These are phyloP conservation scores for Trididemnum clinides DNA, from an alignment of 23 tunicate species.

Conservation along the genomic window DNA sequence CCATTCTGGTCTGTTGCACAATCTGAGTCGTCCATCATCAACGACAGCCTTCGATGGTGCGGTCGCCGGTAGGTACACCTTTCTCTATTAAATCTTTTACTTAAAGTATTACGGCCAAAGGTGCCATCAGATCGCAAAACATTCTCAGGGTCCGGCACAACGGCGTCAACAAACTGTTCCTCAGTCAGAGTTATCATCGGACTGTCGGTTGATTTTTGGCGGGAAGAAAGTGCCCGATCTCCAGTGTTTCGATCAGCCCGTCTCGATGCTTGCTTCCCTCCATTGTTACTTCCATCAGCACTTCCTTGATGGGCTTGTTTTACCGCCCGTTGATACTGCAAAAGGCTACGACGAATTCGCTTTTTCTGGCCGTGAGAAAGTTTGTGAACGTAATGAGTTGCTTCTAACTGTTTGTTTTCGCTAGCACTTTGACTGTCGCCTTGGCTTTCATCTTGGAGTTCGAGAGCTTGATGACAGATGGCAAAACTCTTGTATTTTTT, in stretches of 20 bases:
- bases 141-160: conserved; percentile 79
- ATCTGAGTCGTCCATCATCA: conserved; percentile 55
- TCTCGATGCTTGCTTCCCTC: neutral
- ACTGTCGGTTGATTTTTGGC: conserved; percentile 32
- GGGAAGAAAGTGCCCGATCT: conserved; percentile 24
- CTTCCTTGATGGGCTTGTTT: conserved; percentile 50
- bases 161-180: conserved; percentile 91
- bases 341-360: conserved; percentile 71
- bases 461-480: conserved; percentile 8
- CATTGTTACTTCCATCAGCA: conserved; percentile 48
- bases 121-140: conserved; percentile 45
- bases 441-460: neutral
- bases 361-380: conserved; percentile 79
- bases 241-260: neutral
- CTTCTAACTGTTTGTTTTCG: neutral
- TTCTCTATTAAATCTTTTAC: conserved; percentile 70
- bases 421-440: neutral
- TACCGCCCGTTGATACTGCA: conserved; percentile 86
- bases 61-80: conserved; percentile 81
- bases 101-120: conserved; percentile 38
- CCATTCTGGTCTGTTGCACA: conserved; percentile 53
- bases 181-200: conserved; percentile 62
- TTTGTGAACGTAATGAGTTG: conserved; percentile 50
- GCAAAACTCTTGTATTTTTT: conserved; percentile 58
- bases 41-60: conserved; percentile 66